Conservation (phyloP, 2,888 invertebrate genomes). For the Microctonus brassicae region DNA sequence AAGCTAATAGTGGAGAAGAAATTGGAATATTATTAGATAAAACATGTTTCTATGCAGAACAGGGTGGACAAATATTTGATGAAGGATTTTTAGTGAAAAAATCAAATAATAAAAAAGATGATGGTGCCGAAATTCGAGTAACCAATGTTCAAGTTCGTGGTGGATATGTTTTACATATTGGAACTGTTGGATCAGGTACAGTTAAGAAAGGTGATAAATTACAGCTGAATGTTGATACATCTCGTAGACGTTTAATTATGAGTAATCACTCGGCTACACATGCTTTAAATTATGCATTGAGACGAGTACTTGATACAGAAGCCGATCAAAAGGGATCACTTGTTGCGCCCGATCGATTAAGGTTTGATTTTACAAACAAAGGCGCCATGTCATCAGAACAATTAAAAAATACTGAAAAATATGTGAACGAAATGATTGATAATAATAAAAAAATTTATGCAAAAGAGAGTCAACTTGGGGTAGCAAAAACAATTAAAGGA, state of each 20-base stretch:
- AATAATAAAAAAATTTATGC: constrained; percentile 88
- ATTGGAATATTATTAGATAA: constrained; percentile 92
- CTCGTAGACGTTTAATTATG: constrained; percentile 93
- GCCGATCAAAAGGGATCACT: constrained; percentile 97
- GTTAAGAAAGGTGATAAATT: constrained; percentile 89
- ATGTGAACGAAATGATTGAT: constrained; percentile 82
- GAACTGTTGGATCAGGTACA: constrained; percentile 84
- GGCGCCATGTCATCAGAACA: constrained; percentile 90
- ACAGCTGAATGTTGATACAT: constrained; percentile 84
- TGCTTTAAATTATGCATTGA: constrained; percentile 92
- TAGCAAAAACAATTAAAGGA: constrained; percentile 93
- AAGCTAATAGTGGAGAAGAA: constrained; percentile 86
- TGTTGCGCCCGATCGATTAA: constrained; percentile 95
- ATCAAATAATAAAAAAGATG: constrained; percentile 73
- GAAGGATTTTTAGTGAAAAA: constrained; percentile 90
- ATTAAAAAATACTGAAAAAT: constrained; percentile 87
- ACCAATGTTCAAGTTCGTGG: constrained; percentile 95
- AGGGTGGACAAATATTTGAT: constrained; percentile 98
- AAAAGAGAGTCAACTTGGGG: constrained; percentile 84
- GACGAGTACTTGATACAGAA: constrained; percentile 90
- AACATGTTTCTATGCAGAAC: constrained; percentile 98
- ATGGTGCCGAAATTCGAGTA: constrained; percentile 89
- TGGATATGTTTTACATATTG: constrained; percentile 95
- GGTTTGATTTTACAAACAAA: constrained; percentile 98
- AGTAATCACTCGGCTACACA: constrained; percentile 99